Base-by-base conservation (phyloP, 2,113 vertebrate species). In the Enhydra lutris region DNA sequence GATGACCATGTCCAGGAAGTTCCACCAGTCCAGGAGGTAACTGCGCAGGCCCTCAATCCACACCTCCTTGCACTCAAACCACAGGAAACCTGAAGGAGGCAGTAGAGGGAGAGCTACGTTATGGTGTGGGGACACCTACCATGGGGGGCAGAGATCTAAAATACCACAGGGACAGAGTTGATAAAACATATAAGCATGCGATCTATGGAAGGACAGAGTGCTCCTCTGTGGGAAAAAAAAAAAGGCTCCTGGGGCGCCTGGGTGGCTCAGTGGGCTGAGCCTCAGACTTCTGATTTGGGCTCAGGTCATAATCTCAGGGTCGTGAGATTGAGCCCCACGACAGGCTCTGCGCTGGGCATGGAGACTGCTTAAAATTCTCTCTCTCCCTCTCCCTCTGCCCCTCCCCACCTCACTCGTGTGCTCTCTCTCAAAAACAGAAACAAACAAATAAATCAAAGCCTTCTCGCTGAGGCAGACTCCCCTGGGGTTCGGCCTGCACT, bases 61-160 rank as follows among this genome's bases (percentile, higher is more conserved):
- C 57, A 99, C 99, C 94, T 99, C 99, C 96, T 99, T 99, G 96
- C 99, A 99, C 97, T 99, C 99, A 4, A 99, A 99, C 99, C 99
- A 99, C 94, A 99, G 99, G 98, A 99, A 99, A 13, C 99, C 99
- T 99, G 76, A 2, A 61, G 23, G 52, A 31, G 52, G 34, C 0
- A 9, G 20, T 34, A 84, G 89, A 34, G 57, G 67, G 34, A 73
- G 23, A 88, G 85, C 36, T 45, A 63, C 73, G 26, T 67, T 57
- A 20, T 2, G 24, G 11, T 15, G n/a, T 39, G 73, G 21, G 21
- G 34, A 3, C 36, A 4, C 13, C 63, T 69, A 11, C 13, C 34
- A 34, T 12, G 39, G 10, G 15, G 31, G 4, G 12, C 11, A 15
- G 71, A 36, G 71, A 9, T 9, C 47, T 79, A 61, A 91, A 69